A percentile compares a stretch with the other conserved stretches of the same genome.
Conservation (phyloP, 1,140 invertebrate genomes). For the Eciton burchellii region DNA sequence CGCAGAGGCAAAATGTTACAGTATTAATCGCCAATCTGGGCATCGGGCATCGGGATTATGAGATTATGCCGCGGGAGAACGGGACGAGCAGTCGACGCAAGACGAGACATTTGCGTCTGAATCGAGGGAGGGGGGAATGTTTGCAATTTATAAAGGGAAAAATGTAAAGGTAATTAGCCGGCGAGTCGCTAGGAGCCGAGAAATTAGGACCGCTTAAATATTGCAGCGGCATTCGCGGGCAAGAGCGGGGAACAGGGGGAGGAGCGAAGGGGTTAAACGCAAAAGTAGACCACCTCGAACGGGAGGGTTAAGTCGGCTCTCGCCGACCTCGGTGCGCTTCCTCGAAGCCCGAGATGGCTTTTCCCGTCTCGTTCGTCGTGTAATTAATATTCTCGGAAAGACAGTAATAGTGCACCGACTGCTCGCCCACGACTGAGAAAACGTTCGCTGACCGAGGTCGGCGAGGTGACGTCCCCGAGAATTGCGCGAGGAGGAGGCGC, state of each 20-base stretch:
- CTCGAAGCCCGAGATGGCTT: conserved; percentile 60
- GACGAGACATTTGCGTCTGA: conserved; percentile 51
- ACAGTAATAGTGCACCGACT: conserved; percentile 68
- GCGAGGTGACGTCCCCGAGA: conserved; percentile 32
- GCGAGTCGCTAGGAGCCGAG: conserved; percentile 15
- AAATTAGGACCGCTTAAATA: conserved; percentile 55
- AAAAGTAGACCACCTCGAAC: conserved; percentile 60
- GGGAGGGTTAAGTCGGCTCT: conserved; percentile 50
- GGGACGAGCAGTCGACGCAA: conserved; percentile 44
- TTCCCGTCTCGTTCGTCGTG: conserved; percentile 59
- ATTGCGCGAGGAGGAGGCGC: conserved; percentile 18
- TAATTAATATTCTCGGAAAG: conserved; percentile 77
- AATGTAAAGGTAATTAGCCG: conserved; percentile 32
- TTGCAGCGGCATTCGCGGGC: conserved; percentile 47
- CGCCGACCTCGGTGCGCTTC: conserved; percentile 55
- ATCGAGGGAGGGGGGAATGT: conserved; percentile 46
- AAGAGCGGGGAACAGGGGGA: neutral
- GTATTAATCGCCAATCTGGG: too few relatives aligned
- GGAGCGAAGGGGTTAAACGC: conserved; percentile 55
- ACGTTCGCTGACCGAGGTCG: conserved; percentile 52
- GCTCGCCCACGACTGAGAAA: conserved; percentile 10
- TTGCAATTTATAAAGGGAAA: conserved; percentile 51
- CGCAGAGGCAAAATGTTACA: too few relatives aligned
- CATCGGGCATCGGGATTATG: too few relatives aligned
- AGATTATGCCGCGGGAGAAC: neutral